Percentiles rank a stretch among this genome's conserved stretches.
These are phyloP conservation scores for Drosophila orosa DNA, from an alignment of 1,140 invertebrate genomes.

Conservation along the genomic window DNA sequence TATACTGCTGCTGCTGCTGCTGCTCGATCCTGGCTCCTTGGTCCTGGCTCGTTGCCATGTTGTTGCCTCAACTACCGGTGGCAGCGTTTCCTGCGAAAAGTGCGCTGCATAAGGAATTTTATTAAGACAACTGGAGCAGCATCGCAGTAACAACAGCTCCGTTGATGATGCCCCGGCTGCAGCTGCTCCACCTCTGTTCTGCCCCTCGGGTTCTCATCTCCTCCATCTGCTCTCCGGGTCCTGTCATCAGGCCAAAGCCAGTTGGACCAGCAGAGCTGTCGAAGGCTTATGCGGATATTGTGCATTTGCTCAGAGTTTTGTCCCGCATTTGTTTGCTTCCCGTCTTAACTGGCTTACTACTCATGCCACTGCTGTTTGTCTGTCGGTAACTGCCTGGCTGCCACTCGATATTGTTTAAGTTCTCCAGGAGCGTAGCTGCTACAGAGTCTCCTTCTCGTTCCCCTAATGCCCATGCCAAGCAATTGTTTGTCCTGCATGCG, in stretches of 20 bases:
- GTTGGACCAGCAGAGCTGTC: constrained; percentile 59
- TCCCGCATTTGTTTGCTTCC: constrained; percentile 73
- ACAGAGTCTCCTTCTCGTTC: not conserved
- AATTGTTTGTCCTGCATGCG: constrained; percentile 56
- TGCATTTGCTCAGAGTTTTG: constrained; percentile 73
- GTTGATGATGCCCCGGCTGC: constrained; percentile 62
- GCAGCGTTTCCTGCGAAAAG: constrained; percentile 72
- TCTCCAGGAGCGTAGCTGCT: constrained; percentile 10
- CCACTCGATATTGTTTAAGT: constrained; percentile 58
- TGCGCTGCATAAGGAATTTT: constrained; percentile 78
- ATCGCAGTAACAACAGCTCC: constrained; percentile 40
- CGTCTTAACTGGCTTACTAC: constrained; percentile 72
- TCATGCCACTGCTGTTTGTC: constrained; percentile 45
- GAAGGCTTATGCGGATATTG: constrained; percentile 78
- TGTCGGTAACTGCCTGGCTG: constrained; percentile 45
- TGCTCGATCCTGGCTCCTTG: constrained; percentile 26
- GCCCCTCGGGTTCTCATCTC: not conserved
- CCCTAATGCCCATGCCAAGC: constrained; percentile 30
- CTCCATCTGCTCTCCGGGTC: constrained; percentile 8
- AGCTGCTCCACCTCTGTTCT: constrained; percentile 7
- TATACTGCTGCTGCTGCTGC: constrained; percentile 15
- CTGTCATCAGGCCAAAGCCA: constrained; percentile 34
- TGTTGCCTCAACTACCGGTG: constrained; percentile 49
- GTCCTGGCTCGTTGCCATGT: constrained; percentile 17
- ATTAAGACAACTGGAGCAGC: constrained; percentile 71